Evolutionary conservation across 2,797 vertebrate genomes (phyloP).

Genomic region (Bovichtus variegatus): DNA sequence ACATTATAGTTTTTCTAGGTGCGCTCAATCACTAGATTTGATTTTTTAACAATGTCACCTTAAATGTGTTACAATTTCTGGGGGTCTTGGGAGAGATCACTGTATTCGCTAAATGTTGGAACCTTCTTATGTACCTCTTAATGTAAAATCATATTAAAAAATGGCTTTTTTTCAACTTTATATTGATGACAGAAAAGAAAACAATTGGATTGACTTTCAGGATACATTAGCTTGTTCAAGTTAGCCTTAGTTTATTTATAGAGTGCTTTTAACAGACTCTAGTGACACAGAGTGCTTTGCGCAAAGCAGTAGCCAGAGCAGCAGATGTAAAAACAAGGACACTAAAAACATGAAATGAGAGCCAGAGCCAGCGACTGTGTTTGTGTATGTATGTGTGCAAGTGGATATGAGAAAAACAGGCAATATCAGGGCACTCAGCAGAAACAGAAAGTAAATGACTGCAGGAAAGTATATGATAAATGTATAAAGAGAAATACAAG

Average conservation of each 20-base stretch:
- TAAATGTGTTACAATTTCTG: not conserved
- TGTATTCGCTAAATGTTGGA: not conserved
- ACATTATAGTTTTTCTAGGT: not conserved
- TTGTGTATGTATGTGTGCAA: not conserved
- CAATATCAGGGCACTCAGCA: conserved; percentile 23
- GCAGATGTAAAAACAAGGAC: conserved; percentile 28
- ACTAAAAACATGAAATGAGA: conserved; percentile 22
- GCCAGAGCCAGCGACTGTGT: conserved; percentile 4
- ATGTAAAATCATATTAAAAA: not conserved
- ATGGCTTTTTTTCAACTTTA: not conserved
- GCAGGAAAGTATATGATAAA: conserved; percentile 9
- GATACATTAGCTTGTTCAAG: not conserved
- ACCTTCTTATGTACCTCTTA: not conserved
- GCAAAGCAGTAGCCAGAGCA: conserved; percentile 20
- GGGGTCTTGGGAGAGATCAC: not conserved
- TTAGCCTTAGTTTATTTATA: conserved; percentile 8
- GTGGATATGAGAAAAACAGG: conserved; percentile 21
- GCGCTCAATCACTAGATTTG: not conserved
- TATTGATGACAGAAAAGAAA: not conserved
- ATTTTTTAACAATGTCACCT: not conserved
- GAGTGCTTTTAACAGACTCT: conserved; percentile 21
- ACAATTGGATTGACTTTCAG: not conserved
- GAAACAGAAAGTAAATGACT: conserved; percentile 23
- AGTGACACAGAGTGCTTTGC: conserved; percentile 19
- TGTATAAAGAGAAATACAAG: conserved; percentile 18